Evolutionary conservation across 1,140 invertebrate genomes (phyloP), one percentile per base, ranked within the genome.

Genomic region (Medauroidea extradentata): DNA sequence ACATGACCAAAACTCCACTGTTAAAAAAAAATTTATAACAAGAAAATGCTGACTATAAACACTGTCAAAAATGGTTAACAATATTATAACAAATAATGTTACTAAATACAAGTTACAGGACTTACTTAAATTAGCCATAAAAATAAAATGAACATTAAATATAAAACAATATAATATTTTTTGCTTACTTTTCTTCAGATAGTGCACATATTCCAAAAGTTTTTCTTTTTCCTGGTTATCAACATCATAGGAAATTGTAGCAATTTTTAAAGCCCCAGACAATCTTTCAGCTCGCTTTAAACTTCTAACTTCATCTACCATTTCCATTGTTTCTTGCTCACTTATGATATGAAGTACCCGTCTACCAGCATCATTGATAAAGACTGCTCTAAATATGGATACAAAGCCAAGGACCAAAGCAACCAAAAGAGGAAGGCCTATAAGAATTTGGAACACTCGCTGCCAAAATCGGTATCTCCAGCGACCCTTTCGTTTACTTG

Each of bases 131-230:
- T n/a, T n/a, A n/a, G n/a, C n/a, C n/a, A n/a, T n/a, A n/a, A n/a
- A n/a, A n/a, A n/a, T n/a, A n/a, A n/a, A n/a, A n/a, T n/a, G n/a
- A n/a, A n/a, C n/a, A n/a, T n/a, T n/a, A n/a, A n/a, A n/a, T n/a
- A n/a, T n/a, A n/a, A n/a, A n/a, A n/a, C n/a, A n/a, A n/a, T n/a
- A n/a, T n/a, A n/a, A n/a, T n/a, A n/a, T n/a, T n/a, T n/a, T n/a
- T n/a, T 39, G 25, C 60, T 50, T 62, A 63, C 62, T 62, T 59
- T 62, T 64, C 42, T 62, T 49, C 27, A 64, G 25, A 62, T 54
- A 64, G 24, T 62, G 27, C 39, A 59, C 56, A 14, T 55, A 44
- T 59, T 62, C 51, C 24, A 59, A 34, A 29, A 64, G 46, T 8
- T 55, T 57, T 53, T 62, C 43, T 58, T 62, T 64, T 48, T 64